Conservation (phyloP, 1,140 invertebrate species). For the Coptotermes formosanus region DNA sequence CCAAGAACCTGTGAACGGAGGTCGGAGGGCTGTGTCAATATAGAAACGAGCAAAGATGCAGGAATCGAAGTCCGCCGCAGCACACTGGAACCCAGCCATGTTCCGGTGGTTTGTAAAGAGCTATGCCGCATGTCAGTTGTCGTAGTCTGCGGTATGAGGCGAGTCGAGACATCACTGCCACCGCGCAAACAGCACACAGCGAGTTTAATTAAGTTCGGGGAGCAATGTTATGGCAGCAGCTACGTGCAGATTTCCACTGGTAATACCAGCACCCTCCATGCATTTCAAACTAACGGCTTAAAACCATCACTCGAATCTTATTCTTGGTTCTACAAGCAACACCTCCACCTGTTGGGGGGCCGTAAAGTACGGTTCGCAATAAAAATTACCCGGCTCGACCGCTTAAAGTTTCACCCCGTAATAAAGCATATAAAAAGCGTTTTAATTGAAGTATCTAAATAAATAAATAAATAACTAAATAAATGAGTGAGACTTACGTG, state of each 20-base stretch:
- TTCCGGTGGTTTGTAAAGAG: not conserved
- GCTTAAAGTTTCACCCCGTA: no score
- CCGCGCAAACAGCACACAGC: not conserved
- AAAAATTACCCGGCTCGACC: no score
- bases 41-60: not conserved
- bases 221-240: not conserved
- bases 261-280: not conserved
- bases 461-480: no score
- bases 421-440: no score
- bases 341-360: no score
- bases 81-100: not conserved
- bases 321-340: no score
- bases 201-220: slow-evolving; percentile 6
- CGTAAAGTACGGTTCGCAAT: no score
- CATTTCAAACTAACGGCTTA: not conserved
- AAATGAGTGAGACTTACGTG: no score
- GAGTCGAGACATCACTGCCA: not conserved
- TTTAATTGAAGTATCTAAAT: no score
- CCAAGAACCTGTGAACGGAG: no score
- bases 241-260: not conserved
- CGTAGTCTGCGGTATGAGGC: not conserved
- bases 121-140: not conserved
- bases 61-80: no score
- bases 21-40: not conserved
- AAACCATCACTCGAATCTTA: not conserved